Evolutionary conservation across 2,113 vertebrate genomes (phyloP), one percentile per base, ranked within the genome.

Genomic region (Corydoras maculifer): DNA sequence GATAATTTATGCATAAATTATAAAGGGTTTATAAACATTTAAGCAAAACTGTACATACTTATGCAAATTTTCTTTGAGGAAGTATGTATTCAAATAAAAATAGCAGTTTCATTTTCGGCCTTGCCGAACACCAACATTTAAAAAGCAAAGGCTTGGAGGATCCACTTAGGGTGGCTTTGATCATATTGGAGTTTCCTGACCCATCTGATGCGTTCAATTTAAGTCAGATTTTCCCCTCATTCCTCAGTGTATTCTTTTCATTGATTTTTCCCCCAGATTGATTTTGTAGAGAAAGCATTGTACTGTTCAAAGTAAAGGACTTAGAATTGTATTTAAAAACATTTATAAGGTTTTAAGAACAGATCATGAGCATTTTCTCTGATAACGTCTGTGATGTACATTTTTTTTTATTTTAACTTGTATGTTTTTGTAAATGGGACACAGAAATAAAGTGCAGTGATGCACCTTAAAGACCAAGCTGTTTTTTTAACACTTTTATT

Each of bases 91-190:
- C 43, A 58, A 58, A 30, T 32, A 43, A 79, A 86, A 88, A 85
- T 79, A 73, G 81, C 77, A 51, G 79, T 82, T 85, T 89, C 65
- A 85, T 86, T 87, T 90, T 87, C 76, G 79, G 80, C 78, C 81
- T 81, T 58, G 78, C 78, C 70, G 81, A 81, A 80, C 83, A 82
- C 82, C 12, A 84, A 89, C 81, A 85, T 78, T 76, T 81, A 74
- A 83, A 84, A 85, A 79, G 80, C 79, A 79, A 80, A 87, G 78
- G 81, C 86, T 82, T 77, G 81, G 76, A 25, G 86, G 82, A 89
- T 87, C 84, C 84, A 88, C 84, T 87, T 87, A 85, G 80, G 79
- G 79, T 87, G 80, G 80, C 86, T 88, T 89, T 88, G 83, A 89
- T 89, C 84, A 87, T 80, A 84, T 87, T 88, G 84, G 75, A 78